Evolutionary conservation across 2,888 invertebrate genomes (phyloP).

Genomic region (Scrobipalpa atriplicella): DNA sequence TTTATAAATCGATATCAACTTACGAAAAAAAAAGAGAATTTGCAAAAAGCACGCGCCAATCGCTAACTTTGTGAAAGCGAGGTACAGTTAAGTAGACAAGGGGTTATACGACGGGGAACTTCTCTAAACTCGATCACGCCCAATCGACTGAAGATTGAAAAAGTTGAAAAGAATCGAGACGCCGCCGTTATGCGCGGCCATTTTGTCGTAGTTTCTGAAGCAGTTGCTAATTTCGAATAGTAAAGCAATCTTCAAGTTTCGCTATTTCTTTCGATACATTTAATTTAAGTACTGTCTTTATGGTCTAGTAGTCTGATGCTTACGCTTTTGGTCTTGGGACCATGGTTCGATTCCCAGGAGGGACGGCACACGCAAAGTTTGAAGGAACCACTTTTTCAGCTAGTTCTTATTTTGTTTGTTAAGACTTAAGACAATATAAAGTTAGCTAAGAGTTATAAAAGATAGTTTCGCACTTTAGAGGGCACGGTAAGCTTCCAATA

Average conservation of each 20-base stretch:
- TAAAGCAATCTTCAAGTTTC: conserved; percentile 15
- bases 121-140: conserved; percentile 31
- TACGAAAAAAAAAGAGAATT: not conserved
- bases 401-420: too few relatives aligned
- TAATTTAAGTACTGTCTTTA: not conserved
- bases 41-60: conserved; percentile 25
- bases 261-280: conserved; percentile 2
- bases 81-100: conserved; percentile 27
- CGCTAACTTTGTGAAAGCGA: conserved; percentile 25
- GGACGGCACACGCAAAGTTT: too few relatives aligned
- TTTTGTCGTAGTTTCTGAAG: not conserved
- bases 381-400: too few relatives aligned
- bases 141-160: conserved; percentile 33
- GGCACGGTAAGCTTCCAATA: too few relatives aligned
- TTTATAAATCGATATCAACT: too few relatives aligned
- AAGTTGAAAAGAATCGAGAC: conserved; percentile 26
- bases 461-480: too few relatives aligned
- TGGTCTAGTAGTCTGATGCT: not conserved
- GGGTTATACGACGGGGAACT: conserved; percentile 26
- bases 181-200: not conserved
- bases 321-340: too few relatives aligned
- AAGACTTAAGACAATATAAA: too few relatives aligned
- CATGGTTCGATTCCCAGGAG: too few relatives aligned
- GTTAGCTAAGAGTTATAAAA: too few relatives aligned
- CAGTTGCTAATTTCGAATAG: conserved; percentile 14